Conservation (phyloP, 2,113 vertebrate genomes). For the Pandion haliaetus region DNA sequence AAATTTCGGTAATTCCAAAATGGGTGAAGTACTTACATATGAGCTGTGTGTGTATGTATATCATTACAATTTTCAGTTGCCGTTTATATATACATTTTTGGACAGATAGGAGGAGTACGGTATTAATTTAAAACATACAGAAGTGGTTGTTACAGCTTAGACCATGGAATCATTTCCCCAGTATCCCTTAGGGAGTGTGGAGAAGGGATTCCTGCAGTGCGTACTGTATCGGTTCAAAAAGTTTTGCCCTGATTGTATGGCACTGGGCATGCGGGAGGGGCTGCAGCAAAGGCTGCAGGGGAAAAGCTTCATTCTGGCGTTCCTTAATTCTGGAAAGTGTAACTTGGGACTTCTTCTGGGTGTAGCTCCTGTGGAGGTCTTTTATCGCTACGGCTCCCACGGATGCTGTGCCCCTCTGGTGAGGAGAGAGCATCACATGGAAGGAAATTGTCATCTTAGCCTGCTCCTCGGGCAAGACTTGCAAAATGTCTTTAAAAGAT, state of each 20-base stretch:
- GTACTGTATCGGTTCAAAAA: background rate
- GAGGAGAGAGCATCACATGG: background rate
- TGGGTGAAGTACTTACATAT: background rate
- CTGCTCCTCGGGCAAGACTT: background rate
- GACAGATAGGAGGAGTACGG: background rate
- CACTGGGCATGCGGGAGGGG: background rate
- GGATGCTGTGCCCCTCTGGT: background rate
- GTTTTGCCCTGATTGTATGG: background rate
- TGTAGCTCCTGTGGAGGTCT: background rate
- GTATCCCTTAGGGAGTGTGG: background rate
- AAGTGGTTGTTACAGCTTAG: background rate
- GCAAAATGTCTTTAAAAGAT: background rate
- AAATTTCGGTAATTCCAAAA: background rate
- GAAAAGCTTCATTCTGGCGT: background rate
- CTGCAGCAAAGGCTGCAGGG: background rate
- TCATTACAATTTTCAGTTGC: background rate
- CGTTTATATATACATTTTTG: background rate
- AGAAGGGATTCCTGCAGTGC: background rate
- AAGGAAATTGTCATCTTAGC: background rate
- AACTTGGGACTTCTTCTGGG: background rate
- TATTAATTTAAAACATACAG: background rate
- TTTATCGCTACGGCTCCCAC: accelerated
- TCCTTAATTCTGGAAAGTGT: background rate
- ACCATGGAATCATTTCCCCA: background rate
- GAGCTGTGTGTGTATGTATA: accelerated